Base-by-base conservation (phyloP, 2,888 invertebrate species). In the Lordiphosa andalusiaca region DNA sequence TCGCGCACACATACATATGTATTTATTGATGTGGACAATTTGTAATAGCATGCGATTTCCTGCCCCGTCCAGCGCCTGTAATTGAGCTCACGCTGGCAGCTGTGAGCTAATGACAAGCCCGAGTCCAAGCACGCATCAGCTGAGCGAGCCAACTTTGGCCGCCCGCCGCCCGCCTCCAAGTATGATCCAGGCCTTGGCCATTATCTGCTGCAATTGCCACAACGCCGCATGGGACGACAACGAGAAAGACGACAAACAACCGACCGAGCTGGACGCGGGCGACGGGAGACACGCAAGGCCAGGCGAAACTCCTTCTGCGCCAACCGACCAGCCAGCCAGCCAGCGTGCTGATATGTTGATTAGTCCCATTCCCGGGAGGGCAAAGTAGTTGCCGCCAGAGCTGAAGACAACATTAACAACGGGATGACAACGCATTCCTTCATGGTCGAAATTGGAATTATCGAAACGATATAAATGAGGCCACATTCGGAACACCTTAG, bases 1-100 rank as follows among this genome's bases (percentile, higher is more conserved):
- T 2, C 19, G 21, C 21, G 7, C 19, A 19, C 19, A 13, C 5
- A 2, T 48, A 36, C 36, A 23, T 33, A 19, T 25, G 69, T 73
- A 83, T 85, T 86, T 85, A 83, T 87, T 86, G 84, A 86, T 80
- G 83, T 80, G 80, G 83, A 73, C 84, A 86, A 77, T 78, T 84
- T 83, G 78, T 85, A 86, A 86, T 87, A 73, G 82, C 84, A 76
- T 69, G 75, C 80, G 86, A 87, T 86, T 85, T 86, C 84, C 84
- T 82, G 77, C 76, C 71, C 56, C 37, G 16, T 47, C 30, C 74
- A 67, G 67, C 62, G 73, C 54, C 55, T 64, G 69, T 73, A 70
- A 71, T 67, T 74, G 68, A 58, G 71, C 67, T 71, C 69, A 71
- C 62, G 67, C 74, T 73, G 71, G 70, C 76, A 77, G 76, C 76